Evolutionary conservation across 2,797 vertebrate species (phyloP).

Genomic region (Chelonia mydas): DNA sequence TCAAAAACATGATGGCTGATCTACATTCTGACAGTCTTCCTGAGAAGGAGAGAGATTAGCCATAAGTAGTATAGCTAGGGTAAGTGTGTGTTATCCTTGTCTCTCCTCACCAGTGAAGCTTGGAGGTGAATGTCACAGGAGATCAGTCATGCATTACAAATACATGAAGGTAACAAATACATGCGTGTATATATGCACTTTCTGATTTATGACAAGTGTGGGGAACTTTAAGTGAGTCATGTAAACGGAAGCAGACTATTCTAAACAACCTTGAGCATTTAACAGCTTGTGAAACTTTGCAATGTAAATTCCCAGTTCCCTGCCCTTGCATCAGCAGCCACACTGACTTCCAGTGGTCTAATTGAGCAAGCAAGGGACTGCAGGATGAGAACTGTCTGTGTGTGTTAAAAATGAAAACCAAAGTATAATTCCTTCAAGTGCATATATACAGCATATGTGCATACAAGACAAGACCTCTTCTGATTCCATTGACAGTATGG

Average conservation of each 20-base stretch:
- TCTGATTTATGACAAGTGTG: not conserved
- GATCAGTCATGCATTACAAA: not conserved
- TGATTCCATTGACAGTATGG: not conserved
- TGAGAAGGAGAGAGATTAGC: not conserved
- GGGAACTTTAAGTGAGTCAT: not conserved
- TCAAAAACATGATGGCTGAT: not conserved
- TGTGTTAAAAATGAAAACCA: not conserved
- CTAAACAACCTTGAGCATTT: not conserved
- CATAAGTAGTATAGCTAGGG: not conserved
- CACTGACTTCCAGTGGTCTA: not conserved
- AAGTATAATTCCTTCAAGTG: not conserved
- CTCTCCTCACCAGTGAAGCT: not conserved
- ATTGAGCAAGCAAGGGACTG: not conserved
- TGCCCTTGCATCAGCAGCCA: not conserved
- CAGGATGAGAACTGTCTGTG: not conserved
- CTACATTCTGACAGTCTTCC: not conserved
- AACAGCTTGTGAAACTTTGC: not conserved
- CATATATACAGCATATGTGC: not conserved
- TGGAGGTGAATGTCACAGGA: not conserved
- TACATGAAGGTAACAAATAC: not conserved
- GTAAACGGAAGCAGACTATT: not conserved
- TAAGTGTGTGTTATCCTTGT: not conserved
- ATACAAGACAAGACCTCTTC: not conserved
- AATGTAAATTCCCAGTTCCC: not conserved
- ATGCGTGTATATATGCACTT: not conserved